Evolutionary conservation across 2,113 vertebrate species (phyloP), one percentile per base, ranked within the genome.

Genomic region (Parotia lawesii): DNA sequence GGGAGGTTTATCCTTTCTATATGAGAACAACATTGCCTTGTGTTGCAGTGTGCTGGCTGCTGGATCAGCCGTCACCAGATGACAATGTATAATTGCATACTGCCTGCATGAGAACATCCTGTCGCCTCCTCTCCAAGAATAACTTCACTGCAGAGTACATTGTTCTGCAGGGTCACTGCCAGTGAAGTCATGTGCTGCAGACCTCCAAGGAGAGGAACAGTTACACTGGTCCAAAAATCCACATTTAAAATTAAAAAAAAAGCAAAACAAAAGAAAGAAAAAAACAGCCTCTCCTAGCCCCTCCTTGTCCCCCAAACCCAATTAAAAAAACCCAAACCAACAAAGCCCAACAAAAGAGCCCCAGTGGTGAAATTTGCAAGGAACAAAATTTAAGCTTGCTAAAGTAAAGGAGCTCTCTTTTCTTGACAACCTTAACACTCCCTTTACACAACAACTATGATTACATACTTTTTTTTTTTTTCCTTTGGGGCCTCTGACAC

Each of bases 71-170:
- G 74, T 69, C 87, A 54, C 71, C 70, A n/a, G 81, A 87, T 89
- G 95, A 76, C 81, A 89, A 62, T 79, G 87, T 91, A 85, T 88
- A 94, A 94, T 93, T 85, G 67, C 93, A 85, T 87, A 48, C 81
- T 94, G 81, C 54, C 70, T 94, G 35, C 93, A 89, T 82, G 91
- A 96, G 91, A 91, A 93, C 85, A 94, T 95, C 85, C 89, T 95
- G 94, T 83, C 0, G 2, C 74, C 56, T 72, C 0, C 3, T 69
- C 71, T 95, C 89, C 73, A 90, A 95, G 93, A 96, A 87, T 82
- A 96, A 79, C 81, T 95, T 76, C 23, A 37, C 47, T 87, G 31
- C 65, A 50, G 73, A 93, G 33, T 62, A 78, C 70, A 72, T 89
- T 90, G 91, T 79, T 90, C 70, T 85, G 24, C 48, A 58, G 73